These are phyloP conservation scores for Malacoraja senta DNA, from an alignment of 2,797 vertebrate genomes.

Conservation along the genomic window DNA sequence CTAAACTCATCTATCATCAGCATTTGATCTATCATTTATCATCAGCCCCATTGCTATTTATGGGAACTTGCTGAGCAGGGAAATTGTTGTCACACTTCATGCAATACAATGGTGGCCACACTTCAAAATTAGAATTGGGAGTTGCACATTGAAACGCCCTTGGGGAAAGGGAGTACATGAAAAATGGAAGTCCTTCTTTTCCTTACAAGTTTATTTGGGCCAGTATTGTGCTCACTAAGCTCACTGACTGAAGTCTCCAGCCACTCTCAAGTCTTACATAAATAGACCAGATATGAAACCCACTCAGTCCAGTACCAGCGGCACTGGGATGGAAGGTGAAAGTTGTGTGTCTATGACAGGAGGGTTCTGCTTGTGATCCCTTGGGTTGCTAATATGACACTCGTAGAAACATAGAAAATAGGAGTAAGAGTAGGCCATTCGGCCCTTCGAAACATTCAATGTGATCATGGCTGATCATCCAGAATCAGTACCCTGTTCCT, in stretches of 20 bases:
- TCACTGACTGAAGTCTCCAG: no score
- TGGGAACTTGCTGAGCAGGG: not conserved
- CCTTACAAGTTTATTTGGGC: no score
- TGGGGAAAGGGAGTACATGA: not conserved
- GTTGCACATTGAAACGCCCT: not conserved
- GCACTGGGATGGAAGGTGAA: no score
- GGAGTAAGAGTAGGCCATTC: no score
- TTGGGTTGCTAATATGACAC: not conserved
- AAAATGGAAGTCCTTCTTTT: not conserved
- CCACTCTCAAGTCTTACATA: not conserved
- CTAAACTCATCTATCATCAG: not conserved
- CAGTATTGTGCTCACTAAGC: no score
- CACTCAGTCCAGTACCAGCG: not conserved
- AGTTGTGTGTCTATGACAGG: not conserved
- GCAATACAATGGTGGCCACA: not conserved
- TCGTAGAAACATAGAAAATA: not conserved
- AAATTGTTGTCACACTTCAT: not conserved
- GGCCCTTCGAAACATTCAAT: no score
- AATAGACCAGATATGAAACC: not conserved
- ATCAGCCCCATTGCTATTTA: not conserved
- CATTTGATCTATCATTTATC: no score
- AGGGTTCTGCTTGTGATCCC: not conserved
- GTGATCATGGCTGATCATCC: no score
- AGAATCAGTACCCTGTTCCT: no score
- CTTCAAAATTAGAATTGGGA: not conserved